Evolutionary conservation across 2,888 invertebrate genomes (phyloP).

Genomic region (Synanthedon andrenaeformis): DNA sequence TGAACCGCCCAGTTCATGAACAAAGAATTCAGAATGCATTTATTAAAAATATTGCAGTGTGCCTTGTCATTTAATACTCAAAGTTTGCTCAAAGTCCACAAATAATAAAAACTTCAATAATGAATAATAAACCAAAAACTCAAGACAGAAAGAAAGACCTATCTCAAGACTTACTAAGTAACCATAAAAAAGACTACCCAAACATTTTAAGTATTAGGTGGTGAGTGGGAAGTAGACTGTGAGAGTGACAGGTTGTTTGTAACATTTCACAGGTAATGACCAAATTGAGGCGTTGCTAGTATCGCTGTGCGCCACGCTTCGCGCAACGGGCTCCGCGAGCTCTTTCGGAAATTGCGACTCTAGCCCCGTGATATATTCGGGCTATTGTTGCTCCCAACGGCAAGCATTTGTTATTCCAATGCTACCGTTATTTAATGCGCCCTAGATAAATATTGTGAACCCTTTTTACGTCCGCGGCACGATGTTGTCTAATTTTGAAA

Average conservation of each 20-base stretch:
- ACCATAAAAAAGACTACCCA: no score
- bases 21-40: no score
- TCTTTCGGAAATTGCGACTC: conserved; percentile 30
- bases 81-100: no score
- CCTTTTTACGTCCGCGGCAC: conserved; percentile 33
- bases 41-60: no score
- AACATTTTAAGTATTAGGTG: no score
- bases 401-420: conserved; percentile 45
- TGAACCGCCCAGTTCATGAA: no score
- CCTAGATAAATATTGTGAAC: conserved; percentile 44
- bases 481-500: conserved; percentile 28
- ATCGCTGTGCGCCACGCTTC: conserved; percentile 1
- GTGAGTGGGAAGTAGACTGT: no score
- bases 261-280: background rate
- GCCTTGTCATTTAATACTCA: no score
- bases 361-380: conserved; percentile 31
- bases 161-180: no score
- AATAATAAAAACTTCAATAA: no score
- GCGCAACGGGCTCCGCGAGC: conserved; percentile 7
- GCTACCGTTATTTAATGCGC: conserved; percentile 38
- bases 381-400: conserved; percentile 31
- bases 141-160: no score
- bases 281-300: conserved; percentile 11
- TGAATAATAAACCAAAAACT: no score
- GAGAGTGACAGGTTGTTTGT: background rate